A percentile compares a stretch with the other conserved stretches of the same genome.
These are phyloP conservation scores for Mastigias papua DNA, from an alignment of 30 jellyfish, hydroid and myxozoan genomes.

Conservation along the genomic window DNA sequence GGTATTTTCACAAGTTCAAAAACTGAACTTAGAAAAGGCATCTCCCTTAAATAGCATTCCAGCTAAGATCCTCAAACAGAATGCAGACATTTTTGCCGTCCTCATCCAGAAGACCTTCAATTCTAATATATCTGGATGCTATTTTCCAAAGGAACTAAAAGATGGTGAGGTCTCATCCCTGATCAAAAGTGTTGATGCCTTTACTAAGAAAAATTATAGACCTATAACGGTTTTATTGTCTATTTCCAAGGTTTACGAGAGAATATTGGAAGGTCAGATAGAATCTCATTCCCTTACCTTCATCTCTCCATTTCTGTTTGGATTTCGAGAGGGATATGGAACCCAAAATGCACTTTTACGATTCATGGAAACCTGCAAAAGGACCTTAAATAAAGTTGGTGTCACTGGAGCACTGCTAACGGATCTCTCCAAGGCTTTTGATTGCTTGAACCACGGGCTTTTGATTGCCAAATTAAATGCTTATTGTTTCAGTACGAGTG, in stretches of 20 bases:
- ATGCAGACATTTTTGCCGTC: not conserved
- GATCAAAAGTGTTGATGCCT: conserved; percentile 3
- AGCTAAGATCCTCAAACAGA: conserved; percentile 1
- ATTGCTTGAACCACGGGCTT: conserved; percentile 24
- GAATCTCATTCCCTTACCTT: not conserved
- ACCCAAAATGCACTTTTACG: conserved; percentile 59
- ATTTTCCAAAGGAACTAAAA: conserved; percentile 28
- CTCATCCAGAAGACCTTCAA: not conserved
- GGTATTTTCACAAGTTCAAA: conserved; percentile 8
- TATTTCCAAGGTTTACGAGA: conserved; percentile 8
- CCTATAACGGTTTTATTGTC: conserved; percentile 44
- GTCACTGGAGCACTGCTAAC: conserved; percentile 5
- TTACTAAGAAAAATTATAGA: conserved; percentile 7
- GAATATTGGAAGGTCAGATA: not conserved
- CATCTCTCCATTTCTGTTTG: conserved; percentile 28
- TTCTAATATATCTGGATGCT: not conserved
- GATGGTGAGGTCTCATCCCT: conserved; percentile 15
- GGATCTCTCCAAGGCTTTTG: conserved; percentile 23
- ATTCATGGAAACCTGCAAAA: conserved; percentile 31
- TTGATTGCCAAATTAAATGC: conserved; percentile 13
- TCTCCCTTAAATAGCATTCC: conserved; percentile 25
- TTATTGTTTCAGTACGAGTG: conserved; percentile 39
- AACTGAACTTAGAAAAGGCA: conserved; percentile 9
- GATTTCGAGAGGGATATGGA: conserved; percentile 17
- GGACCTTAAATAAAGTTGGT: not conserved